A percentile compares a stretch with the other conserved stretches of the same genome.
These are phyloP conservation scores for Itoplectis maculator DNA, from an alignment of 2,888 invertebrate genomes.

Conservation along the genomic window DNA sequence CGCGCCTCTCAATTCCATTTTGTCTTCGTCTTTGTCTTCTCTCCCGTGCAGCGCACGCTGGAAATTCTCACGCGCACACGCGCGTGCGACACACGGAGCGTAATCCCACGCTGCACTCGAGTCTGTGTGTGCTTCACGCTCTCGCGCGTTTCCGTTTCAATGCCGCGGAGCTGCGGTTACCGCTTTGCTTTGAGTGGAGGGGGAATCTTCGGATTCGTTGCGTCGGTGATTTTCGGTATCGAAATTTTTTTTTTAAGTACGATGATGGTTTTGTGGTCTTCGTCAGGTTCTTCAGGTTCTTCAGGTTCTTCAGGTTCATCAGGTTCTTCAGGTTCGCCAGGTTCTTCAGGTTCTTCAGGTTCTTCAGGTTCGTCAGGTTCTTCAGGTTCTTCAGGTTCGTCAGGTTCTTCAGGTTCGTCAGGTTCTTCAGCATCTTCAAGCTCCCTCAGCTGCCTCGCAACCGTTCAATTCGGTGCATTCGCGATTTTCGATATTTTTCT, in stretches of 20 bases:
- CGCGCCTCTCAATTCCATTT: constrained; percentile 44
- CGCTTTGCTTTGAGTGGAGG: not conserved
- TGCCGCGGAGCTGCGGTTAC: not conserved
- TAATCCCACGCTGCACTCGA: constrained; percentile 23
- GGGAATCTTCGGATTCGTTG: not conserved
- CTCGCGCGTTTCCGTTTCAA: constrained; percentile 17
- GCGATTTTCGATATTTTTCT: too few species aligned
- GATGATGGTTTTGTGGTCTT: too few species aligned
- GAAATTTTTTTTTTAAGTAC: too few species aligned
- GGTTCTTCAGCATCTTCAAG: too few species aligned
- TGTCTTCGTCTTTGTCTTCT: constrained; percentile 52
- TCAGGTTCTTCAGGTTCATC: too few species aligned
- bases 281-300: too few species aligned
- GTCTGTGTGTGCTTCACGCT: constrained; percentile 8
- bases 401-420: too few species aligned
- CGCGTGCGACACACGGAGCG: not conserved
- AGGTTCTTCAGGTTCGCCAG: too few species aligned
- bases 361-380: too few species aligned
- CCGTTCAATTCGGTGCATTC: not conserved
- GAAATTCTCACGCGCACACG: constrained; percentile 33
- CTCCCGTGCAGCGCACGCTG: constrained; percentile 2
- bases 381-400: too few species aligned
- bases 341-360: too few species aligned
- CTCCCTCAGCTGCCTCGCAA: too few species aligned
- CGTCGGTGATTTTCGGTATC: not conserved